Evolutionary conservation across 1,140 invertebrate genomes (phyloP).

Genomic region (Danaus plexippus): DNA sequence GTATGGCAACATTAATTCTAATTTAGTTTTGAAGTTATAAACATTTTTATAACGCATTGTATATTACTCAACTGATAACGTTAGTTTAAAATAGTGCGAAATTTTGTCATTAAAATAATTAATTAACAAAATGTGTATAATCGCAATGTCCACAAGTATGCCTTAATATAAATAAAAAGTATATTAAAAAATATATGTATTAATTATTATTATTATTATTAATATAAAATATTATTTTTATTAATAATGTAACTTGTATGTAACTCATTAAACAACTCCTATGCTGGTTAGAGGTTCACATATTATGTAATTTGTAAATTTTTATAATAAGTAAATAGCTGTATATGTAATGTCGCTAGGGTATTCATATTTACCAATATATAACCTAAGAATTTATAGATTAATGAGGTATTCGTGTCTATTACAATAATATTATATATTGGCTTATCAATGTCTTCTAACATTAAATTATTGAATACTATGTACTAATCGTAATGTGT

Average conservation of each 20-base stretch:
- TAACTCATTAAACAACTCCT: slow-evolving; percentile 19
- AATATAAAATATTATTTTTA: slow-evolving; percentile 13
- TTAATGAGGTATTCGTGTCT: too few species aligned
- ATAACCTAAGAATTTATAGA: too few species aligned
- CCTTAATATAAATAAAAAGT: slow-evolving; percentile 39
- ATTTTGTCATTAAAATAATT: too few species aligned
- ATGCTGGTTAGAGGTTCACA: slow-evolving; percentile 67
- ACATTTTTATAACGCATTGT: too few species aligned
- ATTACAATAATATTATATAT: slow-evolving; percentile 10
- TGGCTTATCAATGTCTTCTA: slow-evolving; percentile 8
- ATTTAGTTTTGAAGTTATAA: too few species aligned
- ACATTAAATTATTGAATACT: not conserved
- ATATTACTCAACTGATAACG: too few species aligned
- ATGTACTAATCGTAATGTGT: not conserved
- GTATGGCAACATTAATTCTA: too few species aligned
- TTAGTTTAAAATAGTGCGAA: too few species aligned
- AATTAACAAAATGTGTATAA: too few species aligned
- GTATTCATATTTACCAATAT: too few species aligned
- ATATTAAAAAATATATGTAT: slow-evolving; percentile 14
- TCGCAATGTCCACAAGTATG: slow-evolving; percentile 31
- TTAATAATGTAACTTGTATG: slow-evolving; percentile 10
- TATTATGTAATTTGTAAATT: slow-evolving; percentile 57
- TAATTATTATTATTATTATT: slow-evolving; percentile 16
- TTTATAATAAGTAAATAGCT: slow-evolving; percentile 15
- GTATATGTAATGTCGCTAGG: slow-evolving; percentile 15